Conservation (phyloP, 2,113 vertebrate genomes). For the Nansenia antarctica region DNA sequence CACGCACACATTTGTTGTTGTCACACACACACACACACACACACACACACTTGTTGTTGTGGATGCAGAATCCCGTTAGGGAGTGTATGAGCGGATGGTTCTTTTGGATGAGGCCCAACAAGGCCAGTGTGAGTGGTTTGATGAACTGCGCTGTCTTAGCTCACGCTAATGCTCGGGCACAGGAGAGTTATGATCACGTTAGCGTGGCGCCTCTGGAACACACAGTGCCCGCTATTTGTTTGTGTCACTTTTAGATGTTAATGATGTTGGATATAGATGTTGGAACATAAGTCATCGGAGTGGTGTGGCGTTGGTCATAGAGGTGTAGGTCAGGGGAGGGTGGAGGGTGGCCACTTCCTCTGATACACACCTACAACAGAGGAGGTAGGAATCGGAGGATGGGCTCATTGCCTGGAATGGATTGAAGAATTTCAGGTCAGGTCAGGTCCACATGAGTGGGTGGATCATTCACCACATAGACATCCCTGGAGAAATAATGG, state of each 20-base stretch:
- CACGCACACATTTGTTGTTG: too few species aligned
- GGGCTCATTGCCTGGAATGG: too few species aligned
- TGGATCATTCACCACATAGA: conserved; percentile 1
- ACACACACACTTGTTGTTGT: conserved; percentile 14
- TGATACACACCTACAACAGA: too few species aligned
- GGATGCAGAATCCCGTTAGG: conserved; percentile 14
- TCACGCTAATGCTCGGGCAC: conserved; percentile 54
- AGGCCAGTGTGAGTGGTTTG: conserved; percentile 43
- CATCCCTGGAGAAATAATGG: conserved; percentile 1
- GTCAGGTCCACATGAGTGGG: not conserved
- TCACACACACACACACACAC: too few species aligned
- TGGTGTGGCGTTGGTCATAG: conserved; percentile 21
- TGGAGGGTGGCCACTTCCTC: too few species aligned
- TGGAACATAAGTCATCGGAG: not conserved
- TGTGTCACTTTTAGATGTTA: conserved; percentile 60
- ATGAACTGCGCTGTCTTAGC: conserved; percentile 58
- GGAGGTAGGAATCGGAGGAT: too few species aligned
- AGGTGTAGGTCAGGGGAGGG: conserved; percentile 14
- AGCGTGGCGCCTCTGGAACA: conserved; percentile 34
- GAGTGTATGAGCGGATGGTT: conserved; percentile 27
- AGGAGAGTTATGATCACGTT: conserved; percentile 66
- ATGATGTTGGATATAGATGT: conserved; percentile 9
- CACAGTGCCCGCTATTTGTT: conserved; percentile 52
- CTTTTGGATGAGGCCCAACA: conserved; percentile 56
- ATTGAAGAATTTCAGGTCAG: too few species aligned